Evolutionary conservation across 2,797 vertebrate genomes (phyloP), one percentile per base, ranked within the genome.

Genomic region (Paedocypris micromegethes): DNA sequence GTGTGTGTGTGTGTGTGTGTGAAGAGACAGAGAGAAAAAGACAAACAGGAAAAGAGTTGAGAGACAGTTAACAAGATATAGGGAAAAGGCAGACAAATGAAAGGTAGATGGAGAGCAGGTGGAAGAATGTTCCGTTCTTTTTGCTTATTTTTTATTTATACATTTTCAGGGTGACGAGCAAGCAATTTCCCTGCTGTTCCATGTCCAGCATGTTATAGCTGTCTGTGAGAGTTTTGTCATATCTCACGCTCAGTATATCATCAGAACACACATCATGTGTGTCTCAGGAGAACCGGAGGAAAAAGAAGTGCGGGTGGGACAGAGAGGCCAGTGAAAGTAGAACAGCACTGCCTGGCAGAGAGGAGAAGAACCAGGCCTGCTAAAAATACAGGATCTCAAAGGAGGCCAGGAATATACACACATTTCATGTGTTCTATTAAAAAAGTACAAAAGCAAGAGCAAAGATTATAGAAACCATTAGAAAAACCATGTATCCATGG

Each of bases 301-400:
- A 55, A 68, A 53, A 56, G 64, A 72, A 37, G 49, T 58, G 56
- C 43, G 48, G 72, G 48, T 65, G 69, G 67, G 60, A 74, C 58
- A 67, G 83, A 70, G 83, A 86, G 87, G 82, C 85, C 87, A 83
- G 77, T 79, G 79, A 88, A 91, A 88, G 78, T 90, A 79, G 89
- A 89, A 86, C 89, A 90, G 64, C 70, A 5, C 86, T 88, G 88
- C 86, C 85, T 86, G 86, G 87, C 61, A 61, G 82, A 84, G 81
- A 84, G 85, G 80, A 81, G 83, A 84, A 61, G 50, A 89, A 88
- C 79, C 79, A 84, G 86, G 88, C 79, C 86, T 84, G 82, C 88
- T 91, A 90, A 89, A 91, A 90, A 91, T 91, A 91, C 81, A 76
- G 68, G 4, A 85, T 90, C 89, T 91, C 89, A 63, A 83, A 89